Evolutionary conservation across 2,113 vertebrate genomes (phyloP), one percentile per base, ranked within the genome.

Genomic region (Sphaerodactylus townsendi): DNA sequence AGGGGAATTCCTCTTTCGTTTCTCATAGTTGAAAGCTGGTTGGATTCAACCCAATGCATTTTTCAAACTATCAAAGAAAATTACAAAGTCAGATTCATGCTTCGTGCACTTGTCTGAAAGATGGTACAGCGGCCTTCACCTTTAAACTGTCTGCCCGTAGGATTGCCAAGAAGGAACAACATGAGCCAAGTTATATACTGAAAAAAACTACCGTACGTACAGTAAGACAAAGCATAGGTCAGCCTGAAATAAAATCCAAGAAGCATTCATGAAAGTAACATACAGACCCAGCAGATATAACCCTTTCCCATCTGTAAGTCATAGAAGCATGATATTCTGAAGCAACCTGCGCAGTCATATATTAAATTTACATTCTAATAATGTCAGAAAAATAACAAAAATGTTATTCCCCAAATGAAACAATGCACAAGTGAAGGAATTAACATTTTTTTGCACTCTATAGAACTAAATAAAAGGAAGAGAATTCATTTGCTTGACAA

Each of bases 401-500:
- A 48, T 4, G 2, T 76, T 88, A 48, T 90, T 90, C 84, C 56
- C 64, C 39, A 77, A 88, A 90, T 87, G 73, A 87, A 92, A 85
- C 77, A 88, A 83, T 75, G 48, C 71, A 77, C 82, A 79, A 87
- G 78, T 85, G 77, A 78, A 90, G 73, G 79, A 82, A 86, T 86
- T 88, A 77, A 81, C 83, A 81, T 37, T 83, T 48, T 73, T 56
- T 48, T 56, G 75, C 77, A 81, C n/a, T 5, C 50, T 77, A 14
- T 30, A 21, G 81, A 82, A 9, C 13, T 69, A 83, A 81, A 92
- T 66, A 88, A 85, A 89, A 82, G 48, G 72, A 86, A 89, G 17
- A 0, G 19, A 91, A 83, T 86, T 80, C 0, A 68, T 89, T 92
- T 93, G 73, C 83, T 62, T 87, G 79, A 88, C 73, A 91, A 68